Evolutionary conservation across 2,113 vertebrate species (phyloP), one percentile per base, ranked within the genome.

Genomic region (Tyto alba): DNA sequence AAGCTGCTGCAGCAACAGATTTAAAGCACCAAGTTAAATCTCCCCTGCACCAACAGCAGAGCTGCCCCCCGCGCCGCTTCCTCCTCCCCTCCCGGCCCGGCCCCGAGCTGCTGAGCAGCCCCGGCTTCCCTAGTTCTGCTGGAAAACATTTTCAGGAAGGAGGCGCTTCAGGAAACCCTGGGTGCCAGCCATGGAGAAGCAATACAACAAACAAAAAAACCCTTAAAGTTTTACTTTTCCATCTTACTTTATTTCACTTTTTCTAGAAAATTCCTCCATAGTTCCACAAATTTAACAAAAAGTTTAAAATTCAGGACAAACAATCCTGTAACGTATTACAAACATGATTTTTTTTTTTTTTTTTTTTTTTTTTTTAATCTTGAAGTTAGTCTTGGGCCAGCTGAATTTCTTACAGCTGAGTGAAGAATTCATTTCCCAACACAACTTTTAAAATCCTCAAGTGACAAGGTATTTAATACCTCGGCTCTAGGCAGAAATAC

Each of bases 221-320:
- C 2, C 36, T 4, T 6, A 2, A 13, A 6, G 8, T 67, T 62
- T 77, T 92, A 68, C 92, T 97, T 98, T 97, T 97, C 97, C 96
- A 94, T 97, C 96, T 97, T 95, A 97, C 97, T 98, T 98, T 98
- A 98, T 98, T 98, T 98, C 97, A 97, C 92, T 98, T 98, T 98
- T 97, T 96, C 98, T 98, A 98, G 97, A 98, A 98, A 98, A 98
- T 97, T 97, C 98, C 98, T 98, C 98, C 97, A 97, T 97, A 97
- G 97, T 98, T 97, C 98, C 98, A 98, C 98, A 98, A 98, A 94
- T 98, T 98, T 98, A 98, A 98, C 97, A 97, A 98, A 97, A 98
- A 96, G 96, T 97, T 98, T 98, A 98, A 98, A 98, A 98, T 95
- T 93, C 97, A 98, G 98, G 98, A 98, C 97, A 78, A 98, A 98